Evolutionary conservation across 2,888 invertebrate genomes (phyloP), one percentile per base, ranked within the genome.

Genomic region (Clusia tigrina): DNA sequence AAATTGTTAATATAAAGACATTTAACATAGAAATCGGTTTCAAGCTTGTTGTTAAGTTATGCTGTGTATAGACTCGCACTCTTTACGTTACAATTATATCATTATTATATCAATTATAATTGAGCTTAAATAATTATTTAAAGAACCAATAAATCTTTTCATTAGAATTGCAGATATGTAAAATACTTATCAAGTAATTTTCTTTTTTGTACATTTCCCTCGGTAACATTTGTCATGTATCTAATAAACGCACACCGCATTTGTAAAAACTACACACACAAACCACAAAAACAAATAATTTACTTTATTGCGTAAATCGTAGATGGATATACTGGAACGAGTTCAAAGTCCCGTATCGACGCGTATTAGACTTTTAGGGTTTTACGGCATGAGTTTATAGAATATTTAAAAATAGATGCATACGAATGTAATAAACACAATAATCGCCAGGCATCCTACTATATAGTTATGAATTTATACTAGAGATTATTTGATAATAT

Each of bases 261-360:
- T 32, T 32, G 32, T 12, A 9, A 48, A 48, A 48, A 48, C 48
- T 48, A 24, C 52, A 6, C 52, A 5, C 22, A 52, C 24, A 37
- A 42, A 54, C 63, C 65, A 60, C 56, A 38, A 37, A 25, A 48
- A 63, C 32, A 26, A 32, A 53, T 22, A 22, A 38, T 20, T 32
- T 15, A 32, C 63, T 38, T n/a, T 23, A 48, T 26, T 63, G 67
- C 60, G 32, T 56, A 65, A 64, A 42, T 58, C 72, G 66, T 72
- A 83, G 83, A 81, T 83, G 83, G 83, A 83, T 78, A 83, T 83
- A 72, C 74, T 83, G 82, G 83, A 83, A 74, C 81, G 80, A 74
- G 81, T 82, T 72, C 83, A 83, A 78, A 83, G 81, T 76, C 83
- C 84, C 65, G 83, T 83, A 61, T 80, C 83, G 69, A 84, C 82